Evolutionary conservation across 2,797 vertebrate species (phyloP).

Genomic region (Malacoctenus gilli): DNA sequence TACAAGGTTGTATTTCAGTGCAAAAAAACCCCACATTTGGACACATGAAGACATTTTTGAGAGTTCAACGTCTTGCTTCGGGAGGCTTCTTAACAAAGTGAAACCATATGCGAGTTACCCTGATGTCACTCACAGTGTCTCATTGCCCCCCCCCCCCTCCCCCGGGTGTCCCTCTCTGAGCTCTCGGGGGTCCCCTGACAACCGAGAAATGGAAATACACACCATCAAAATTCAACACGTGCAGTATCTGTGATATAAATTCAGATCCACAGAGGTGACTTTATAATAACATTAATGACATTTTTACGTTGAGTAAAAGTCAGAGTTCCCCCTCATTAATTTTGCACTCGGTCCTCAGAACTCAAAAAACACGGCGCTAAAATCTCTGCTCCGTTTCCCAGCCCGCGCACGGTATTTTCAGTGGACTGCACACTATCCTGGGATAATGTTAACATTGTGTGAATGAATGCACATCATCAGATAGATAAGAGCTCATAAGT

Average conservation of each 20-base stretch:
- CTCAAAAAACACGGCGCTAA: slow-evolving; percentile 41
- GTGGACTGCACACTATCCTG: slow-evolving; percentile 28
- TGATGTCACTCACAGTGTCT: slow-evolving; percentile 21
- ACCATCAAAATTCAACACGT: slow-evolving; percentile 78
- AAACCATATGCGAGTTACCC: slow-evolving; percentile 28
- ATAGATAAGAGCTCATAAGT: slow-evolving; percentile 55
- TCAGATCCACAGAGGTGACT: slow-evolving; percentile 77
- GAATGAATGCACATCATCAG: slow-evolving; percentile 64
- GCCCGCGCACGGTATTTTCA: slow-evolving; percentile 32
- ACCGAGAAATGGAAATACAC: slow-evolving; percentile 73
- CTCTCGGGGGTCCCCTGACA: slow-evolving; percentile 65
- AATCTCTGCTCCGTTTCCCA: slow-evolving; percentile 22
- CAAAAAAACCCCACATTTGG: too few species aligned
- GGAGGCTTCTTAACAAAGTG: slow-evolving; percentile 15
- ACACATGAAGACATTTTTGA: too few species aligned
- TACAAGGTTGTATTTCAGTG: too few species aligned
- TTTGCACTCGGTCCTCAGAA: slow-evolving; percentile 70
- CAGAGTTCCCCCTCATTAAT: slow-evolving; percentile 80
- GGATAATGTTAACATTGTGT: slow-evolving; percentile 59
- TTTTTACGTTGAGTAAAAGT: slow-evolving; percentile 82
- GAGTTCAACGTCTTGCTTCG: too few species aligned
- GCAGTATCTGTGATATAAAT: slow-evolving; percentile 75
- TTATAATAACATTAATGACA: slow-evolving; percentile 83
- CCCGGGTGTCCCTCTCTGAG: slow-evolving; percentile 37
- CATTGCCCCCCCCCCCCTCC: slow-evolving; percentile 28